Evolutionary conservation across 2,113 vertebrate genomes (phyloP), one percentile per base, ranked within the genome.

Genomic region (Dissostichus mawsoni): DNA sequence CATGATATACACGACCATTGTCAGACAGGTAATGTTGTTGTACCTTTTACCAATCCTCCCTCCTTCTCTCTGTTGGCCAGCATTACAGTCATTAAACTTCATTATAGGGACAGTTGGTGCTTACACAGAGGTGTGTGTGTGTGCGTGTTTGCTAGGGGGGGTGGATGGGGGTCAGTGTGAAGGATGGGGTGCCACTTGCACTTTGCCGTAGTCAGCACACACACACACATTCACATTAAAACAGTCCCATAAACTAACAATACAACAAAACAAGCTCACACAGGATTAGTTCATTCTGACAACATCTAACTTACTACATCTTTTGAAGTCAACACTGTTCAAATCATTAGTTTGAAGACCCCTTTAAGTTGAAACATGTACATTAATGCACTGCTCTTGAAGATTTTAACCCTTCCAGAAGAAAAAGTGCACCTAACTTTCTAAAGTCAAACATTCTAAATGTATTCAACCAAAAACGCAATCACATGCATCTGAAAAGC

Each of bases 31-130:
- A 81, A 89, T 82, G 63, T 57, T 81, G 71, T 76, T 76, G 62
- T 66, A 66, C 67, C 51, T 84, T 74, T 68, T 72, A 48, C 41
- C 57, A n/a, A 4, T 16, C 8, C 9, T 33, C 41, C 70, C 25
- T 20, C 67, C 5, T 14, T 64, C 20, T 11, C 33, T 55, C 69
- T 53, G 68, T 81, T 90, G 90, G 87, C 89, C 58, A 61, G 74
- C 81, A 75, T 90, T 80, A 82, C 75, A 69, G 74, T 91, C 92
- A 93, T 94, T 94, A 94, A 94, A 94, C 92, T 93, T 94, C 93
- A 92, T 93, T 94, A 94, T 13, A 79, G 85, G 80, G 82, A 91
- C 92, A 90, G 88, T 91, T 68, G 61, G 83, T 88, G 92, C 87
- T 86, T 91, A 84, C 84, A 76, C 82, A 88, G 87, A 81, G 69